Evolutionary conservation across 2,888 invertebrate genomes (phyloP).

Genomic region (Orchesella flavescens): DNA sequence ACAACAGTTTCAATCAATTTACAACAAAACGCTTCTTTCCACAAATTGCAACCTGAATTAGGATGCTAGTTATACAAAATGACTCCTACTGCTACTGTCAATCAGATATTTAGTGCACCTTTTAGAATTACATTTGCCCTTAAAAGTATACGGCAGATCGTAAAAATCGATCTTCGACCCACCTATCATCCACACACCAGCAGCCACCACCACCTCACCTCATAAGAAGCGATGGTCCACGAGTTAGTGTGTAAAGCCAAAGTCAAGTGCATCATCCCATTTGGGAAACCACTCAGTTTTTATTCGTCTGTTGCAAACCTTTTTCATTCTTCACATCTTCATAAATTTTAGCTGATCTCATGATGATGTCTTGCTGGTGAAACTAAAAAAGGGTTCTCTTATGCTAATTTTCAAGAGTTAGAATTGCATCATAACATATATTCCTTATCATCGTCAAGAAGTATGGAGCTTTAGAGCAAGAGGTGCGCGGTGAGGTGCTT

Average conservation of each 20-base stretch:
- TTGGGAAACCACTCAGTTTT: slow-evolving; percentile 42
- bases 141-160: slow-evolving; percentile 45
- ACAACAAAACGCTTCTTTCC: slow-evolving; percentile 6
- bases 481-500: neutral
- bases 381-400: neutral
- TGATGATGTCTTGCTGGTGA: slow-evolving; percentile 8
- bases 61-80: slow-evolving; percentile 3
- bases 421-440: too few relatives aligned
- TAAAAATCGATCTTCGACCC: slow-evolving; percentile 58
- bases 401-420: neutral
- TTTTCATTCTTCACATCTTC: slow-evolving; percentile 25
- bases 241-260: slow-evolving; percentile 7
- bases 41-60: slow-evolving; percentile 57
- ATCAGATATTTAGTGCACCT: slow-evolving; percentile 52
- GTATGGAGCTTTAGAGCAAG: neutral
- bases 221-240: neutral
- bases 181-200: slow-evolving; percentile 28
- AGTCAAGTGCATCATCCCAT: slow-evolving; percentile 50
- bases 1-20: slow-evolving; percentile 24
- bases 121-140: slow-evolving; percentile 57
- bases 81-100: slow-evolving; percentile 58
- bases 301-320: slow-evolving; percentile 25
- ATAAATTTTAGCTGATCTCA: slow-evolving; percentile 45
- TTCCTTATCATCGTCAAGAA: too few relatives aligned
- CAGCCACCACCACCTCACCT: neutral